Conservation (phyloP, 2,888 invertebrate genomes). For the Euzophera pinguis region DNA sequence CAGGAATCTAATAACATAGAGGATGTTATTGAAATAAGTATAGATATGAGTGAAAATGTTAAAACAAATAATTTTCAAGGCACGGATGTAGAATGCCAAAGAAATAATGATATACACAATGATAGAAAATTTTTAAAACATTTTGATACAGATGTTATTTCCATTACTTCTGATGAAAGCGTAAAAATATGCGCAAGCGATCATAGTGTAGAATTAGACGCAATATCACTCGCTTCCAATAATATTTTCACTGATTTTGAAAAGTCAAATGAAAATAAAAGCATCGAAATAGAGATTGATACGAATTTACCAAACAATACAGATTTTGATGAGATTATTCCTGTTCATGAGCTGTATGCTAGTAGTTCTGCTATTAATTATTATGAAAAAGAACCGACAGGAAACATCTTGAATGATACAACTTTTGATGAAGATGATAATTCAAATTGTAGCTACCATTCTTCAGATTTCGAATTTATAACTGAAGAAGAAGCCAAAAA, state of each 20-base stretch:
- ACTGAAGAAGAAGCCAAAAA: constrained; percentile 49
- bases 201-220: not conserved
- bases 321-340: not conserved
- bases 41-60: not conserved
- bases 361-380: not conserved
- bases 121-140: not conserved
- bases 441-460: constrained; percentile 42
- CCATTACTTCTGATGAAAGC: not conserved
- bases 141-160: not conserved
- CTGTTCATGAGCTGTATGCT: not conserved
- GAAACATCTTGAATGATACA: not conserved
- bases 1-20: not conserved
- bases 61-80: not conserved
- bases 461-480: constrained; percentile 66
- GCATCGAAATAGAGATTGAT: constrained; percentile 3
- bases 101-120: not conserved
- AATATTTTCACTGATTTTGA: not conserved
- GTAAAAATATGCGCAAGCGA: not conserved
- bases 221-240: not conserved
- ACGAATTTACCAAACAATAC: not conserved
- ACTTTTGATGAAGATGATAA: constrained; percentile 6
- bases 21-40: not conserved
- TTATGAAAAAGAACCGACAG: not conserved
- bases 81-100: not conserved
- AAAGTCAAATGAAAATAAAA: not conserved